Evolutionary conservation across 2,888 invertebrate genomes (phyloP).

Genomic region (Ormyrus nitidulus): DNA sequence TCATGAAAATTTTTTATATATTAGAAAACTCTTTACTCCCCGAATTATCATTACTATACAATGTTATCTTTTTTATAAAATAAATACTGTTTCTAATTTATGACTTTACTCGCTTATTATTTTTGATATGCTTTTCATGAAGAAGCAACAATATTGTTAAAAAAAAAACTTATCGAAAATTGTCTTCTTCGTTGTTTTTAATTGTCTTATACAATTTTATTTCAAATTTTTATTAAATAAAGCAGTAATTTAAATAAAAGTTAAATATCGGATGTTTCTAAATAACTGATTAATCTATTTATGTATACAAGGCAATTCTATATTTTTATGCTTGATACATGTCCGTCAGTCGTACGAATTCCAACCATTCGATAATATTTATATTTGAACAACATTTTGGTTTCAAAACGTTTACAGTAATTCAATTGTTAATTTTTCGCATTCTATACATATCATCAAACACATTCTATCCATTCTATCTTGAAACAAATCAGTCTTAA

Average conservation of each 20-base stretch:
- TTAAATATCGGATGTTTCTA: neutral
- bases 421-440: constrained; percentile 42
- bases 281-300: constrained; percentile 21
- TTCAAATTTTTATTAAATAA: neutral
- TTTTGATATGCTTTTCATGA: neutral
- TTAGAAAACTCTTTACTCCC: too few relatives aligned
- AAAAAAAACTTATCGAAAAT: neutral
- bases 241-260: constrained; percentile 3
- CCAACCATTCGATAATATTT: constrained; percentile 62
- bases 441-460: neutral
- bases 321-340: constrained; percentile 34
- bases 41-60: too few relatives aligned
- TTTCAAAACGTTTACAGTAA: constrained; percentile 69
- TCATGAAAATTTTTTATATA: too few relatives aligned
- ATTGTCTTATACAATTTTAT: neutral
- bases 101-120: neutral
- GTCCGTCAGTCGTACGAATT: constrained; percentile 52
- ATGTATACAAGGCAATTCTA: constrained; percentile 35
- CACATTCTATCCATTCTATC: constrained; percentile 11
- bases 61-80: too few relatives aligned
- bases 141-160: neutral
- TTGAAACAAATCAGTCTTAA: constrained; percentile 48
- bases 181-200: constrained; percentile 19
- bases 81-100: neutral
- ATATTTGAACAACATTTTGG: constrained; percentile 74